Evolutionary conservation across 2,113 vertebrate genomes (phyloP), one percentile per base, ranked within the genome.

Genomic region (Phalacrocorax brasilianus): DNA sequence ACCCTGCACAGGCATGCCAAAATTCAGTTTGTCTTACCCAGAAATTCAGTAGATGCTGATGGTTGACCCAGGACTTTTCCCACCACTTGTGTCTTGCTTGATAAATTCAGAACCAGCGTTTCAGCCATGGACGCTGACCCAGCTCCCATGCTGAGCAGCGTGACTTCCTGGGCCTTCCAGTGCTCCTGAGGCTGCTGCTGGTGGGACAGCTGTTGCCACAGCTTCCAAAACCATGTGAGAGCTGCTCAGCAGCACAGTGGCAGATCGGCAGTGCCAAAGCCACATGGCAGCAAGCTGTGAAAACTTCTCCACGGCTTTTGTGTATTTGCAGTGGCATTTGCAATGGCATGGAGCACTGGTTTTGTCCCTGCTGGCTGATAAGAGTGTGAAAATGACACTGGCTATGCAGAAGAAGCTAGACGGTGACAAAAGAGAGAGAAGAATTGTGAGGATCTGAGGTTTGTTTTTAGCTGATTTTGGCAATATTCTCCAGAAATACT

Each of bases 181-280:
- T 61, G 28, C 81, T 94, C 77, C 86, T 9, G 65, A 66, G 44
- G 72, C 84, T 76, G 86, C 91, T 88, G 53, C 28, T 80, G 76
- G 30, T 62, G 74, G 85, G 42, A 53, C 93, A 87, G 93, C 68
- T 94, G 89, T 55, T 77, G 50, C 56, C 44, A 49, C 73, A 3
- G 18, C 56, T 74, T 81, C 74, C 80, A 70, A 76, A 87, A 59
- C 71, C 2, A 3, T 2, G 30, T 18, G 73, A 94, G 68, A 85
- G 80, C 42, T 62, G 42, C 61, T 91, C 47, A 6, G 15, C 80
- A 66, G 91, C 52, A 42, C 28, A 35, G 38, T 53, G 65, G 75
- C 93, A 94, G 90, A 85, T 78, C 91, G 91, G 33, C 89, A 94
- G 53, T 24, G 61, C 81, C 91, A 82, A 94, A 94, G 85, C 85